Base-by-base conservation (phyloP, 2,113 vertebrate species). In the Climacteris rufus region DNA sequence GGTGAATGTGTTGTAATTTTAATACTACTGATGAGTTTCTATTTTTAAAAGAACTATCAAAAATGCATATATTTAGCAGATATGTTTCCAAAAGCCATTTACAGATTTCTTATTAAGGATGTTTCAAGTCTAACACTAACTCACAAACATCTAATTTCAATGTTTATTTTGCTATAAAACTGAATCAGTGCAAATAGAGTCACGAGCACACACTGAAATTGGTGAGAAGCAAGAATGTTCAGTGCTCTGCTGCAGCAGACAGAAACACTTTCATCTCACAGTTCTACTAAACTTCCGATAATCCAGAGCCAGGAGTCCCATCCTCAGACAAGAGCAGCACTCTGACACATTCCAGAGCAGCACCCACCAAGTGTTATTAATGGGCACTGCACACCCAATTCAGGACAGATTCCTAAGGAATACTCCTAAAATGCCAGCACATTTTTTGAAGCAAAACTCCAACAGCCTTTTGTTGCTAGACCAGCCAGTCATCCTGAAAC, bases 321-420 rank as follows among this genome's bases (percentile, higher is more conserved):
- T n/a, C 12, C 75, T 92, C 42, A 54, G 35, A 31, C 56, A 80
- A 89, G 70, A 53, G 31, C 20, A 45, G 23, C 42, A 8, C n/a
- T 22, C 30, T 14, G 72, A 74, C 52, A 57, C 45, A 27, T 65
- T 70, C 57, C 54, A 54, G 57, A 84, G 39, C 52, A 63, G 68
- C 12, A 2, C 25, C 63, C 39, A 30, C 16, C 2, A 70, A 50
- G 12, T 5, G 37, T 50, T 50, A 63, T 28, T 50, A 61, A 59
- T 0, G 0, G 47, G 24, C 72, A 35, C 54, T 30, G 65, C 44
- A 20, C 70, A 89, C 27, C 4, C 45, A 84, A 4, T 4, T 24
- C 57, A 33, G 54, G 10, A 74, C 30, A 60, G 33, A 33, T 50
- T 64, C 82, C 47, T 27, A n/a, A n/a, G 47, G 71, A 70, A 83